phyloP scores from a whole-genome alignment of 2,888 invertebrate genomes.

The Parelbella ahira region DNA sequence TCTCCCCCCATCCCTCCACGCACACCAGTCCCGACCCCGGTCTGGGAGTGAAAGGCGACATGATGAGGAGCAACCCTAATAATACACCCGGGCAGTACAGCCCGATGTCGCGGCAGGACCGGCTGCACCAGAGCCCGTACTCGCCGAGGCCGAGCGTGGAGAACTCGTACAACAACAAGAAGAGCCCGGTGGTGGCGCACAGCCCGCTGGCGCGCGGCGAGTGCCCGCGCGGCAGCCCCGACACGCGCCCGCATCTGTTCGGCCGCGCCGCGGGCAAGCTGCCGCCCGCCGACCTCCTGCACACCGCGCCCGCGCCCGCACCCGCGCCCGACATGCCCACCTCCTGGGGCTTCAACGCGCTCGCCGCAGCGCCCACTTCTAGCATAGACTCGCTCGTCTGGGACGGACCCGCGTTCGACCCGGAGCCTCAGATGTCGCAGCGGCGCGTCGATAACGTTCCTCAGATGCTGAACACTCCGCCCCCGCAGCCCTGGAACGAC shows the following conservation, averaged over 20 bases:
- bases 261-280: conserved; percentile 50
- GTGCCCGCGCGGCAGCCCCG: conserved; percentile 65
- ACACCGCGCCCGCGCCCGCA: no score
- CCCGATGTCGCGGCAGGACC: conserved; percentile 69
- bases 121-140: conserved; percentile 64
- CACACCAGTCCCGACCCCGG: conserved; percentile 70
- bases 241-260: conserved; percentile 46
- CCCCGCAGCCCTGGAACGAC: conserved; percentile 56
- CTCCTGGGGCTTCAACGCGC: conserved; percentile 59
- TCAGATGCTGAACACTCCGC: conserved; percentile 54
- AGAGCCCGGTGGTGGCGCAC: conserved; percentile 67
- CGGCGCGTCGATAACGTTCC: conserved; percentile 48
- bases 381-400: conserved; percentile 61
- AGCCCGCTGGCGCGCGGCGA: conserved; percentile 69
- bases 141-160: conserved; percentile 70
- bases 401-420: conserved; percentile 48
- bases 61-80: conserved; percentile 49
- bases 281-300: no score
- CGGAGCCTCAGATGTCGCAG: conserved; percentile 38
- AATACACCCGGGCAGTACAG: conserved; percentile 70
- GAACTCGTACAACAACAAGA: conserved; percentile 54
- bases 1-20: conserved; percentile 68
- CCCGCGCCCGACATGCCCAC: conserved; percentile 48
- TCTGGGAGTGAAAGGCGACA: conserved; percentile 55
- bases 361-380: conserved; percentile 41